Conservation (phyloP, 2,797 vertebrate genomes). For the Myotis vivesi region DNA sequence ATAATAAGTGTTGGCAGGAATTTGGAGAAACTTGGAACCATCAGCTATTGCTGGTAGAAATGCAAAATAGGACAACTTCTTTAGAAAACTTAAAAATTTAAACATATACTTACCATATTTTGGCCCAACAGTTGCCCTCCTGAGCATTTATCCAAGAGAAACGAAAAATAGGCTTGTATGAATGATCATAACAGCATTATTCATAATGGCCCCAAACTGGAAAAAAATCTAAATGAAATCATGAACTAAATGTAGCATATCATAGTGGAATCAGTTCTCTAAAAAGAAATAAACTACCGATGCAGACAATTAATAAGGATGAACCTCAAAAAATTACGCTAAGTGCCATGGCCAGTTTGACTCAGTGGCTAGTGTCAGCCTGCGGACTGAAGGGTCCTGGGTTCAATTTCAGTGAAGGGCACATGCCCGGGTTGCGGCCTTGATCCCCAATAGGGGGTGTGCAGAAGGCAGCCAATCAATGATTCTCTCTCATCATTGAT, state of each 20-base stretch:
- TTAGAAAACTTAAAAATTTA: background rate
- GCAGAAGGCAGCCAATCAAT: too few species aligned
- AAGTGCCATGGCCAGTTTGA: too few species aligned
- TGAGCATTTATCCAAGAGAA: background rate
- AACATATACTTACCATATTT: background rate
- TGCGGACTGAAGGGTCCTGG: too few species aligned
- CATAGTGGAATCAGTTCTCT: background rate
- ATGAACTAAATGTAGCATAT: background rate
- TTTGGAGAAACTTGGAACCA: background rate
- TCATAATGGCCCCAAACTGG: background rate
- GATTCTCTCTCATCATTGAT: too few species aligned
- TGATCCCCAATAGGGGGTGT: too few species aligned
- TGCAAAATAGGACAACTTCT: background rate
- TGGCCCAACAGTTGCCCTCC: background rate
- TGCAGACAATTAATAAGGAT: background rate
- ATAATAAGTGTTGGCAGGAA: background rate
- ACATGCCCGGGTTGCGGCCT: too few species aligned
- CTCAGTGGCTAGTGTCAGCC: too few species aligned
- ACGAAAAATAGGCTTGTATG: background rate
- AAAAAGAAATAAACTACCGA: too few species aligned
- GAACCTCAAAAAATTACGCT: background rate
- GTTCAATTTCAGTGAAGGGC: too few species aligned
- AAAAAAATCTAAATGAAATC: background rate
- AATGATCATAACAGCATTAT: background rate
- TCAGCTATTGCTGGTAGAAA: background rate